Base-by-base conservation (phyloP, 2,888 invertebrate genomes). In the Dicyrtoma fusca region DNA sequence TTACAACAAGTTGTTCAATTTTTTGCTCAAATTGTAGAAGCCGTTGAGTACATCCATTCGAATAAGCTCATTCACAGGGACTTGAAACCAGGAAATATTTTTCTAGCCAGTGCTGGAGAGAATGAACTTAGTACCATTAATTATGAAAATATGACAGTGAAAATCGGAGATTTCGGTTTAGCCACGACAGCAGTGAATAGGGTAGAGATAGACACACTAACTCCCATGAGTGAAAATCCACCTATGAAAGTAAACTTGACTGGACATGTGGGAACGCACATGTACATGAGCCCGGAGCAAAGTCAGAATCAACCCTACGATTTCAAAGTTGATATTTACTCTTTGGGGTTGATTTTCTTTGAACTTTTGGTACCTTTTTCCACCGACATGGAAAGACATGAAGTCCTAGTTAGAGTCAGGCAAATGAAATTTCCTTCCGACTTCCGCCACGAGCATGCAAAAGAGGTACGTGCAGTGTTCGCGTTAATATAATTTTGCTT, bases 211-310 rank as follows among this genome's bases (percentile, higher is more conserved):
- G 71, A 71, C 42, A 17, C 55, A 10, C 63, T 34, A 6, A 71
- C 71, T 14, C 71, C 71, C n/a, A 34, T 57, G 6, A 47, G 19
- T 47, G 63, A 62, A 10, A 14, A 85, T 63, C 84, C 84, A 74
- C 77, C 71, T 0, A 63, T 62, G 1, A 63, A 62, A 71, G 72
- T 72, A 6, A 77, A 79, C 61, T 72, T 76, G 19, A 87, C 87
- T 0, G 86, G 87, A 57, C 86, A 87, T 77, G 90, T 90, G 49
- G 95, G 98, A 25, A 99, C 99, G 0, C 91, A 92, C 77, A 86
- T 97, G 1, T 99, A 99, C 84, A 99, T 99, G 98, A 96, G 97
- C 49, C 98, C 98, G 0, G 98, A 99, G 83, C 97, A 97, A 83
- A 85, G 90, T 34, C 85, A 86, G 13, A 90, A 92, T 0, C 86